Percentiles rank a stretch among this genome's conserved stretches.
phyloP scores from a whole-genome alignment of 2,888 invertebrate genomes.

The Meganola albula region DNA sequence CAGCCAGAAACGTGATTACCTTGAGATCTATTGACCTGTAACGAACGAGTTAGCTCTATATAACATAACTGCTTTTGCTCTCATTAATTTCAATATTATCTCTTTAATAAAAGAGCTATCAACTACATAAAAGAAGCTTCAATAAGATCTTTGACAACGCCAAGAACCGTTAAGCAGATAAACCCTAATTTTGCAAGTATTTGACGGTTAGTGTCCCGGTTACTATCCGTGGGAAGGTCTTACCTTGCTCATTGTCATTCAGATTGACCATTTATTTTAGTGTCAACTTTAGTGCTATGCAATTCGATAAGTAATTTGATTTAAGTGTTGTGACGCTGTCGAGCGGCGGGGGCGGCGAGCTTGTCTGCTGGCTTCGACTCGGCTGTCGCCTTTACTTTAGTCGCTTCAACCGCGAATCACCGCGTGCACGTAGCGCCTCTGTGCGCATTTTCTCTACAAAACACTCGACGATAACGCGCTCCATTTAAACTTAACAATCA shows the following conservation, averaged over 20 bases:
- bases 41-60: constrained; percentile 31
- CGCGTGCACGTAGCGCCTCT: constrained; percentile 55
- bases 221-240: constrained; percentile 54
- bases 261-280: constrained; percentile 46
- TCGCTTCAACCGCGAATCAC: constrained; percentile 56
- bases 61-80: constrained; percentile 24
- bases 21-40: constrained; percentile 60
- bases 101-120: constrained; percentile 17
- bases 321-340: constrained; percentile 44
- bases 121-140: constrained; percentile 23
- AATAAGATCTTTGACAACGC: constrained; percentile 22
- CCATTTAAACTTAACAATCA: constrained; percentile 56
- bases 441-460: constrained; percentile 25
- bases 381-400: constrained; percentile 49
- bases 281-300: constrained; percentile 47
- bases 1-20: constrained; percentile 55
- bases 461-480: constrained; percentile 58
- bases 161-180: constrained; percentile 26
- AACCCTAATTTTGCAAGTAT: constrained; percentile 14
- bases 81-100: constrained; percentile 30
- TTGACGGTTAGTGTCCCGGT: constrained; percentile 33
- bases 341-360: constrained; percentile 42
- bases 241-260: constrained; percentile 36
- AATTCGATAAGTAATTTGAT: constrained; percentile 66
- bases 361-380: constrained; percentile 24